These are phyloP conservation scores for Casuarius casuarius DNA, from an alignment of 2,113 vertebrate genomes.

Conservation along the genomic window DNA sequence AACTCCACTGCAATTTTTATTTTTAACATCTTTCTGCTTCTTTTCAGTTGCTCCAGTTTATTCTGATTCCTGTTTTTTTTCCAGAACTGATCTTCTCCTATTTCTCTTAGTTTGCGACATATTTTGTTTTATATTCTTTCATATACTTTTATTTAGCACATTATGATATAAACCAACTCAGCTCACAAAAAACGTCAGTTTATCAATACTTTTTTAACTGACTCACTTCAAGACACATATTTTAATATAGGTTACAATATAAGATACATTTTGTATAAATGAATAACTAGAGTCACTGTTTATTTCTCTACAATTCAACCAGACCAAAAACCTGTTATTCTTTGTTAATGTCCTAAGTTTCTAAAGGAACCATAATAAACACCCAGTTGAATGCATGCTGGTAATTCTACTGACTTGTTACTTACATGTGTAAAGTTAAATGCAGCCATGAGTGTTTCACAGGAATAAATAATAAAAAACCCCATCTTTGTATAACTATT, in stretches of 20 bases:
- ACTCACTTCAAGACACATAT: not conserved
- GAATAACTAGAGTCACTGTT: not conserved
- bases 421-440: not conserved
- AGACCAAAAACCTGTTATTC: not conserved
- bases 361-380: not conserved
- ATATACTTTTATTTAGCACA: not conserved
- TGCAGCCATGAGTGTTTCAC: not conserved
- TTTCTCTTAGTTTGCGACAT: not conserved
- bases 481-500: not conserved
- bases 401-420: not conserved
- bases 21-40: not conserved
- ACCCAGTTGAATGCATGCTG: not conserved
- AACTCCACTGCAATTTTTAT: not conserved
- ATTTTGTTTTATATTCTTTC: not conserved
- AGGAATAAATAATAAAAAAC: not conserved
- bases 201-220: not conserved
- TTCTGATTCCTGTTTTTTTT: not conserved
- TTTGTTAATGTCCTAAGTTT: not conserved
- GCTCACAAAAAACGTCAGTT: not conserved
- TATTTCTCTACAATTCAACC: not conserved
- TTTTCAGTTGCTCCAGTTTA: not conserved
- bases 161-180: not conserved
- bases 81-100: not conserved
- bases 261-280: not conserved
- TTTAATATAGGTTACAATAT: not conserved